Conservation (phyloP, 2,113 vertebrate genomes). For the Thalassoma bifasciatum region DNA sequence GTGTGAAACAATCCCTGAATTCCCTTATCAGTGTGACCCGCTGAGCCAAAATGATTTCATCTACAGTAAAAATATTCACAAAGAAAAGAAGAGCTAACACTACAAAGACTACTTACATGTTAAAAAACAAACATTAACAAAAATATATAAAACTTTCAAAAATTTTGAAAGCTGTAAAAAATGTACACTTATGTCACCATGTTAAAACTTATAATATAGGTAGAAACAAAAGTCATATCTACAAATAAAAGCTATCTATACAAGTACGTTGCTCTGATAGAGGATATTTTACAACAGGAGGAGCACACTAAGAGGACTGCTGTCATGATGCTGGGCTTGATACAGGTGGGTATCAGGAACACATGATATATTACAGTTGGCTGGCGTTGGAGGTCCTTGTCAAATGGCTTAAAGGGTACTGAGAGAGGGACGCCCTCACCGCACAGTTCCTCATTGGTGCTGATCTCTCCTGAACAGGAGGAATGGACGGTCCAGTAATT, state of each 20-base stretch:
- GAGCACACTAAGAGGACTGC: conserved; percentile 26
- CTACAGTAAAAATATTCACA: conserved; percentile 51
- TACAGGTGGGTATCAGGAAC: conserved; percentile 7
- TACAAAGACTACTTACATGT: conserved; percentile 57
- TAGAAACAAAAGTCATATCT: conserved; percentile 57
- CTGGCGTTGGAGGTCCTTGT: conserved; percentile 50
- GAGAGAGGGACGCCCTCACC: conserved; percentile 15
- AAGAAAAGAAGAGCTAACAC: conserved; percentile 38
- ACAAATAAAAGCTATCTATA: conserved; percentile 41
- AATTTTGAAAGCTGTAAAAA: conserved; percentile 79
- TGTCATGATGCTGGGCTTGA: conserved; percentile 3
- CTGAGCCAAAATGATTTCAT: conserved; percentile 35
- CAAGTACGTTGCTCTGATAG: conserved; percentile 24
- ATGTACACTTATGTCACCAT: conserved; percentile 63
- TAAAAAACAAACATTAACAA: conserved; percentile 82
- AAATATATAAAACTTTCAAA: conserved; percentile 82
- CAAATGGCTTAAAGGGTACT: conserved; percentile 33
- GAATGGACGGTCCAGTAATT: conserved; percentile 7
- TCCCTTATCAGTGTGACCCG: conserved; percentile 22
- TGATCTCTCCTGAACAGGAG: conserved; percentile 29
- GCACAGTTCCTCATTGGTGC: conserved; percentile 26
- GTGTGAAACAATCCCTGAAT: conserved; percentile 9
- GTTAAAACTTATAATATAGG: conserved; percentile 42
- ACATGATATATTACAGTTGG: conserved; percentile 46
- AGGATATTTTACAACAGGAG: conserved; percentile 11